phyloP scores from a whole-genome alignment of 2,888 invertebrate species.

The Cephus spinipes region DNA sequence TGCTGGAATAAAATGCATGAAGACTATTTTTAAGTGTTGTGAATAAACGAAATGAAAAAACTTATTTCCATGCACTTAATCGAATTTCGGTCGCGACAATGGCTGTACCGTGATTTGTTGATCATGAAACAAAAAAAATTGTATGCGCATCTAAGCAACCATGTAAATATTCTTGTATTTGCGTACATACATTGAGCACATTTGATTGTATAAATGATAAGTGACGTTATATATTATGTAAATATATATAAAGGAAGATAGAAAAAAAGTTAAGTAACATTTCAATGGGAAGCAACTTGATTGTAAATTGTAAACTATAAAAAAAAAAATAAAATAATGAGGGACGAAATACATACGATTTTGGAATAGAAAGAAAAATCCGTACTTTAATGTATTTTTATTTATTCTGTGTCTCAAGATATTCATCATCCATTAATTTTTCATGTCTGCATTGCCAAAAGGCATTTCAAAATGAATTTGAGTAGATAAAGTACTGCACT shows the following conservation, averaged over 20 bases:
- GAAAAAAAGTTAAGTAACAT: background rate
- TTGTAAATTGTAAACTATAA: background rate
- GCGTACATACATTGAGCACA: background rate
- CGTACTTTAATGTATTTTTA: background rate
- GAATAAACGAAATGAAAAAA: background rate
- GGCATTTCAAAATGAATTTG: background rate
- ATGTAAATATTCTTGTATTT: conserved; percentile 7
- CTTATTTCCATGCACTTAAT: background rate
- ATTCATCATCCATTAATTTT: background rate
- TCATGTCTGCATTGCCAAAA: background rate
- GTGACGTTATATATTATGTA: background rate
- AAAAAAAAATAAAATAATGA: background rate
- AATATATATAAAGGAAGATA: background rate
- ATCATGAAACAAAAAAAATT: background rate
- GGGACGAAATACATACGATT: background rate
- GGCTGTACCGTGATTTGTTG: background rate
- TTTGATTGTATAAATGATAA: background rate
- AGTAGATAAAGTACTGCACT: background rate
- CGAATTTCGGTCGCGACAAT: background rate
- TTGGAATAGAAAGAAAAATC: background rate
- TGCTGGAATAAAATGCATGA: background rate
- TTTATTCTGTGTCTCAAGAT: background rate
- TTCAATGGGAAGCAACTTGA: background rate
- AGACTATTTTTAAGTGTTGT: background rate
- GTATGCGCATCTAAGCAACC: background rate